A percentile compares a stretch with the other conserved stretches of the same genome.
Conservation (phyloP, 2,888 invertebrate species). For the Meta bourneti region DNA sequence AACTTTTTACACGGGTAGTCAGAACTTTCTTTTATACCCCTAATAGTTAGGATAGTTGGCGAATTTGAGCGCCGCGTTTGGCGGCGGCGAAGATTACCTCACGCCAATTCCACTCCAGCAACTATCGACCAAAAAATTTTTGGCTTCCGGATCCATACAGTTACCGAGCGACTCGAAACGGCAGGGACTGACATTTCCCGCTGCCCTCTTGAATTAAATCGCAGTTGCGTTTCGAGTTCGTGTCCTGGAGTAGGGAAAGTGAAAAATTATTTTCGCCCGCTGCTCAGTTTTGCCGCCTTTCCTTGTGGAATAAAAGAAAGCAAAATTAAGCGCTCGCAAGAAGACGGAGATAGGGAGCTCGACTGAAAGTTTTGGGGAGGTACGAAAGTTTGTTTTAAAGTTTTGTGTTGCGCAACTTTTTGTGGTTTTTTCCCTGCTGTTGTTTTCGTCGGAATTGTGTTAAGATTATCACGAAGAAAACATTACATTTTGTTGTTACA, state of each 20-base stretch:
- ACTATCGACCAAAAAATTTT: conserved; percentile 68
- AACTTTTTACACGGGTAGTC: not conserved
- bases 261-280: not conserved
- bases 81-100: conserved; percentile 45
- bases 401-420: not conserved
- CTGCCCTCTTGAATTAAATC: conserved; percentile 14
- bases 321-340: not conserved
- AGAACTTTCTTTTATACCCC: conserved; percentile 29
- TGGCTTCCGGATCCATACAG: conserved; percentile 51
- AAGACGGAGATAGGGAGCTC: no score
- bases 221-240: conserved; percentile 1
- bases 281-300: not conserved
- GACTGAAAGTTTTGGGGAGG: not conserved
- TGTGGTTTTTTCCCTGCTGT: no score
- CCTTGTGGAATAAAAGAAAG: not conserved
- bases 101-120: conserved; percentile 39
- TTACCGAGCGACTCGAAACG: conserved; percentile 32
- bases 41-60: conserved; percentile 47
- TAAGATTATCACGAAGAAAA: no score
- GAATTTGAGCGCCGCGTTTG: conserved; percentile 33
- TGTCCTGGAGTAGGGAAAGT: not conserved
- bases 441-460: no score
- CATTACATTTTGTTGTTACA: no score
- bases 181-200: not conserved
- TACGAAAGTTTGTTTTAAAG: conserved; percentile 16